Evolutionary conservation across 2,113 vertebrate species (phyloP).

Genomic region (Carollia perspicillata): DNA sequence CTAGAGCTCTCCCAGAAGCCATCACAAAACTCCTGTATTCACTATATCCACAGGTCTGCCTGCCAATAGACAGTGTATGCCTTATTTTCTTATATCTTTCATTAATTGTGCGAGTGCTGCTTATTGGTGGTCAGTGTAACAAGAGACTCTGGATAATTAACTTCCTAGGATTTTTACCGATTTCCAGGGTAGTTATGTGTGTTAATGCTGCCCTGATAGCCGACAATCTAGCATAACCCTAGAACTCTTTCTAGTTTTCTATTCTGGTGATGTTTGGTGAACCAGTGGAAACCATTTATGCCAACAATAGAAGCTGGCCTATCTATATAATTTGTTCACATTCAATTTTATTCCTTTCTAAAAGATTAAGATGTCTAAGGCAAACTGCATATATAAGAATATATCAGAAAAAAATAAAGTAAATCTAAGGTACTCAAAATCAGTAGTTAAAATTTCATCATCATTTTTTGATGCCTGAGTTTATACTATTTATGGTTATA

Average conservation of each 20-base stretch:
- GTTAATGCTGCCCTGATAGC: background rate
- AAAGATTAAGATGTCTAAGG: background rate
- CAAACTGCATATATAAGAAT: background rate
- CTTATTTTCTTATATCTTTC: background rate
- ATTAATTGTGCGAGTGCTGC: background rate
- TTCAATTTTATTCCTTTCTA: background rate
- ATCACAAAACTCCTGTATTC: background rate
- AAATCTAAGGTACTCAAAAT: background rate
- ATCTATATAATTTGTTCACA: background rate
- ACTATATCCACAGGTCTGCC: background rate
- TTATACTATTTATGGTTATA: background rate
- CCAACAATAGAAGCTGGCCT: background rate
- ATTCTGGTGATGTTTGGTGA: background rate
- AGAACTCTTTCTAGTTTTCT: background rate
- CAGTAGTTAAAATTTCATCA: background rate
- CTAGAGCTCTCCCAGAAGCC: background rate
- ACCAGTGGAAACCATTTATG: background rate
- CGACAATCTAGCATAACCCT: background rate
- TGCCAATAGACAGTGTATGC: background rate
- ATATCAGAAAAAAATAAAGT: background rate
- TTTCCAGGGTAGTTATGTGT: background rate
- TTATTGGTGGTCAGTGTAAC: background rate
- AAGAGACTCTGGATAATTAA: background rate
- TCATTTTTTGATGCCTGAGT: background rate
- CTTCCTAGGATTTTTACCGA: background rate